Conservation (phyloP, 2,113 vertebrate genomes). For the Cichladusa arquata region DNA sequence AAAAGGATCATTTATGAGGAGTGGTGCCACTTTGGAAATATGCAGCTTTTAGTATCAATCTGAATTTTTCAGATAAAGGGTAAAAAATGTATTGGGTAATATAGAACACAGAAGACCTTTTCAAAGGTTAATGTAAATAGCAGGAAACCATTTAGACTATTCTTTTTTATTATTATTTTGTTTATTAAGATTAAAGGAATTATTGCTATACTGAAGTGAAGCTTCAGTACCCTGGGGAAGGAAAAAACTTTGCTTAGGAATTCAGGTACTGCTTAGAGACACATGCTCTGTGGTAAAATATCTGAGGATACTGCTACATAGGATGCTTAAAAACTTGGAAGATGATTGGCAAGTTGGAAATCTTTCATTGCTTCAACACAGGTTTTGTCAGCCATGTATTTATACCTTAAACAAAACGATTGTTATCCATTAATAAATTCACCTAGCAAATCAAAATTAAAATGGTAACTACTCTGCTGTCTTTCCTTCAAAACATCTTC, state of each 20-base stretch:
- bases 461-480: not conserved
- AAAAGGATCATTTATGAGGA: constrained; percentile 6
- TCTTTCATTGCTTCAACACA: not conserved
- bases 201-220: not conserved
- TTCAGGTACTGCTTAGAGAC: not conserved
- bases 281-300: not conserved
- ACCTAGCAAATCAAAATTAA: not conserved
- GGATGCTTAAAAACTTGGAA: not conserved
- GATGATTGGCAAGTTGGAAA: not conserved
- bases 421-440: not conserved
- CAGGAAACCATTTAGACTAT: not conserved
- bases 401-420: not conserved
- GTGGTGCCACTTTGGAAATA: not conserved
- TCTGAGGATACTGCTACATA: not conserved
- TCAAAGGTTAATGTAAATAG: constrained; percentile 23
- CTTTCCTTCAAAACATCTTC: not conserved
- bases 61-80: not conserved
- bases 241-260: not conserved
- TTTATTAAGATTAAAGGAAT: constrained; percentile 31
- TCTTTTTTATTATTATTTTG: not conserved
- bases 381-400: not conserved
- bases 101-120: not conserved
- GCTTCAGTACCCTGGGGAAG: not conserved
- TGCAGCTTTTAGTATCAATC: constrained; percentile 18
- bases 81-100: not conserved